Base-by-base conservation (phyloP, 2,888 invertebrate species). In the Plagiodera versicolora region DNA sequence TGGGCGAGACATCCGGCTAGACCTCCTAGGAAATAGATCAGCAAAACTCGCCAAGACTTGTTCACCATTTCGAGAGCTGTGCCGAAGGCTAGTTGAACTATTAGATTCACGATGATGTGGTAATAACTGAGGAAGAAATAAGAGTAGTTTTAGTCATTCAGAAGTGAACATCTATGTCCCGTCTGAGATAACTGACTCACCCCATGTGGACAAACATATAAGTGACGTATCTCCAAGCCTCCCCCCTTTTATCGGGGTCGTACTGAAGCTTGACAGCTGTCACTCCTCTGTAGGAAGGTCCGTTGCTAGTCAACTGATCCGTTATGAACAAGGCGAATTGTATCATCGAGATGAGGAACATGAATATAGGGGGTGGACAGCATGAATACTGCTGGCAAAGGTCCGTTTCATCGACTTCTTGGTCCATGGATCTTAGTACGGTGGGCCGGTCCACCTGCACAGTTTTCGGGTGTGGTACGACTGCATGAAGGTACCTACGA, bases 181-280 rank as follows among this genome's bases (percentile, higher is more conserved):
- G 6, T 24, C 6, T 5, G 24, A 6, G 24, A 6, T 3, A 6
- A 24, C 24, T 6, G n/a, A n/a, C 69, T 64, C 78, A 92, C 91
- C 95, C 95, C 64, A 94, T 91, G 80, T 98, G 98, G 19, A 98
- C 94, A 77, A 98, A 89, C 95, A 96, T 96, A 77, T 98, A 99
- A 0, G 94, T 91, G 53, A 96, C 74, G 78, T 90, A 98, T 72
- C 98, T 84, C 98, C 98, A 98, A 0, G 89, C 89, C 81, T 99
- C 92, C 58, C 89, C 85, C 64, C 96, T 85, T 74, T 88, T 87
- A 63, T 87, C 83, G 0, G 98, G 97, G 81, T 94, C 89, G 80
- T 95, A 98, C 66, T 98, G 93, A 5, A 91, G 81, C 51, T 88
- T 87, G 32, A 63, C 63, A 8, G 93, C 90, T 32, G 91, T 87